These are phyloP conservation scores for Thyatira batis DNA, from an alignment of 2,888 invertebrate genomes.

Conservation along the genomic window DNA sequence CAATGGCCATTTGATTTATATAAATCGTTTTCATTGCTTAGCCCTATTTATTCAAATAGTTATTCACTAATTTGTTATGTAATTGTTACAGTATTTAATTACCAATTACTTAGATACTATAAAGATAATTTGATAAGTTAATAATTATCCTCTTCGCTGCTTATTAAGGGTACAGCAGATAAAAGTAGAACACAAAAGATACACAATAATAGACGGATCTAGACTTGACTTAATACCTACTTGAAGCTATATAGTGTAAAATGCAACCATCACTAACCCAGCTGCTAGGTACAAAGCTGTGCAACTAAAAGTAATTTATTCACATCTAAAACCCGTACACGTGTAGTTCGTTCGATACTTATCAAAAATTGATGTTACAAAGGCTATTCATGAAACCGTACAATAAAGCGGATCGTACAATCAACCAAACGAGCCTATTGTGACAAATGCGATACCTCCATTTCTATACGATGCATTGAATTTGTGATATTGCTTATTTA, in stretches of 20 bases:
- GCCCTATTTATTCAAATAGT: background rate
- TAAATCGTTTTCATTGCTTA: too few species aligned
- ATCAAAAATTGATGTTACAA: slow-evolving; percentile 36
- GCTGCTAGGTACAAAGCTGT: background rate
- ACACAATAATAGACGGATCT: too few species aligned
- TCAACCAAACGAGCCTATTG: slow-evolving; percentile 61
- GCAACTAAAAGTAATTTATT: background rate
- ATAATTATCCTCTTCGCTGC: too few species aligned
- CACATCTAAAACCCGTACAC: background rate
- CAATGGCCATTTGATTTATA: too few species aligned
- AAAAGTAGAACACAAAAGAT: too few species aligned
- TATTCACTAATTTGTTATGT: background rate
- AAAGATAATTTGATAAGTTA: too few species aligned
- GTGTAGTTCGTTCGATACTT: slow-evolving; percentile 12
- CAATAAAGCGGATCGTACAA: slow-evolving; percentile 57
- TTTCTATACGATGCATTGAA: slow-evolving; percentile 42
- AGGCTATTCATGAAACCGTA: slow-evolving; percentile 44
- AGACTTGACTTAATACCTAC: too few species aligned
- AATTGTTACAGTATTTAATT: too few species aligned
- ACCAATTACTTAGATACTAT: too few species aligned
- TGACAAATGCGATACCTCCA: slow-evolving; percentile 41
- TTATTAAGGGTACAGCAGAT: too few species aligned
- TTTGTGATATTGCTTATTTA: slow-evolving; percentile 8
- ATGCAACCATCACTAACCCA: background rate
- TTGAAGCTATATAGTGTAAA: too few species aligned